Evolutionary conservation across 2,113 vertebrate species (phyloP), one percentile per base, ranked within the genome.

Genomic region (Pyxicephalus adspersus): DNA sequence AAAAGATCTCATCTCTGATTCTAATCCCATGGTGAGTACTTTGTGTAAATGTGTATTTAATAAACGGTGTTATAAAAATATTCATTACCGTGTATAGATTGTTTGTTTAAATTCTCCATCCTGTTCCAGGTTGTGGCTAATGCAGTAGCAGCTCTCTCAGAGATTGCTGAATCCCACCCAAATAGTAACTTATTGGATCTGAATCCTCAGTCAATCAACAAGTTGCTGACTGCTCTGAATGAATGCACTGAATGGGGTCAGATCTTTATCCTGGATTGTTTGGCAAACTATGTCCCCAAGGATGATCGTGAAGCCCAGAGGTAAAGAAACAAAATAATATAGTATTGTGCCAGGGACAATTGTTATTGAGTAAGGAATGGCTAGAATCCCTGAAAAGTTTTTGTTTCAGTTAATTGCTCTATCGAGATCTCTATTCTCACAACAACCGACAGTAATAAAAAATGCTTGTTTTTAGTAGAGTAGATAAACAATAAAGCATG

Each of bases 171-270:
- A 89, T 99, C 96, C 28, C 98, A 99, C 79, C 98, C 98, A 0
- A 99, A 96, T 92, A 99, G 98, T 84, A 98, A 99, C 86, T 93
- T 99, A 17, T 90, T 99, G 74, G 98, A 98, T 87, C 90, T 99
- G 86, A 99, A 99, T 84, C 97, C 97, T 5, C 98, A 99, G 90
- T 97, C 97, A 79, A 98, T 99, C 90, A 99, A 99, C 91, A 99
- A 99, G 90, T 90, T 99, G 80, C 91, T 99, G 77, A 99, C 98
- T 0, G 98, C 98, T 86, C 91, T 99, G 70, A 99, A 99, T 0
- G 97, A 99, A 87, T 99, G 98, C 80, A 99, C 98, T 0, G 98
- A 99, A 87, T 99, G 98, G 98, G 98, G 98, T 20, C 98, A 99
- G 94, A 99, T 99, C 90, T 99, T 99, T 87, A 99, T 99, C 86